Evolutionary conservation across 1,140 invertebrate genomes (phyloP), one percentile per base, ranked within the genome.

Genomic region (Bicyclus anynana): DNA sequence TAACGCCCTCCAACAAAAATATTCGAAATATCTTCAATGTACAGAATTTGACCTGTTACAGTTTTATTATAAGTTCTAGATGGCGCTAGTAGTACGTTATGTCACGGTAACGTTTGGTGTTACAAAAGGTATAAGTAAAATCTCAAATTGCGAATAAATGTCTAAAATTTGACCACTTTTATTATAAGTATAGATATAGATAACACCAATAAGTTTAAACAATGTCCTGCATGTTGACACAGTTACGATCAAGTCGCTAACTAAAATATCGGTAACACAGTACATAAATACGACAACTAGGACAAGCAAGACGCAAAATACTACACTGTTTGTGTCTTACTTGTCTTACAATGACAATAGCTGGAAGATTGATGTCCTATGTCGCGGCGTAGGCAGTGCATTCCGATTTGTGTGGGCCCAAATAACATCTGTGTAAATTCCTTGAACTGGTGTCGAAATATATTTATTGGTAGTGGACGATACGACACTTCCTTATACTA

Each of bases 361-460:
- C 47, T 63, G 7, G 42, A 53, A 73, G 72, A 75, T 73, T 76
- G 71, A 76, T 78, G 62, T 50, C 59, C 59, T 42, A 29, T 50
- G 38, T 59, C 48, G 44, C 38, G 17, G 26, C 16, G 80, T 83
- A 80, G 78, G 80, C 54, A 72, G 78, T 47, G 67, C 74, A 80
- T 80, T 71, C 80, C 77, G 23, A 44, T 58, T 59, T 66, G 72
- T 78, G 80, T 80, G 75, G 80, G 80, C 75, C 58, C 65, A 53
- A 69, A 55, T 53, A 71, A 74, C 77, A 77, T 78, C 73, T 67
- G 69, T 69, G 63, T 65, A 72, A 70, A 81, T 81, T 74, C 74
- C 67, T 35, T 46, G 17, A 55, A 20, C 18, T 55, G 54, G 58
- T 62, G 62, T 73, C 67, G 72, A 74, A 71, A 72, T 23, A 48